These are phyloP conservation scores for Paramuricea clavata DNA, from an alignment of 92 coral and sea anemone species.

Conservation along the genomic window DNA sequence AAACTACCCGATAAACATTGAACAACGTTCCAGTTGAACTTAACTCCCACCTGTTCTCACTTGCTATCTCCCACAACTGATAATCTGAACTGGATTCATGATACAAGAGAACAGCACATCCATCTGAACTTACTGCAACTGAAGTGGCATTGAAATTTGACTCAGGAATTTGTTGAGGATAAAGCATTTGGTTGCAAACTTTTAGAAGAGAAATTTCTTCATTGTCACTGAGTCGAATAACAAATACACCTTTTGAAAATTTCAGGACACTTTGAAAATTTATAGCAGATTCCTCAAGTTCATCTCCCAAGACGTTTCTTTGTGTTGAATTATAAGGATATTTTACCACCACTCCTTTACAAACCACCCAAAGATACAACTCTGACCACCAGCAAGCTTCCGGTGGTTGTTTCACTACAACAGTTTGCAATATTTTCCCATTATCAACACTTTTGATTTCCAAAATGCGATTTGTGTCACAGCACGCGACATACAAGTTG, in stretches of 20 bases:
- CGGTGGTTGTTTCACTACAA: background rate
- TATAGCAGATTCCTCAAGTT: background rate
- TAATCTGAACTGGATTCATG: background rate
- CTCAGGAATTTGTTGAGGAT: background rate
- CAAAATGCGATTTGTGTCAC: too few relatives aligned
- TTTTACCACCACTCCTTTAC: background rate
- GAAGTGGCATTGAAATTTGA: too few relatives aligned
- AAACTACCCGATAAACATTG: background rate
- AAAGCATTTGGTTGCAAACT: background rate
- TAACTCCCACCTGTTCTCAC: background rate
- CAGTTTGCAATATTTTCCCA: background rate
- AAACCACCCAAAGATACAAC: background rate
- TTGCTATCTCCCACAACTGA: background rate
- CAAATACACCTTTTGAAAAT: background rate
- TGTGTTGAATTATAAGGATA: too few relatives aligned
- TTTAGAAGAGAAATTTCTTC: background rate
- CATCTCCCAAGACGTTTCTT: background rate
- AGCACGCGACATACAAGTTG: background rate
- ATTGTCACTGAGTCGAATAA: background rate
- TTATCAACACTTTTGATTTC: background rate
- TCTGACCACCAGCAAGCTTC: background rate
- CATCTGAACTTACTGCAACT: background rate
- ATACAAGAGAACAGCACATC: background rate
- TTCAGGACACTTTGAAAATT: background rate
- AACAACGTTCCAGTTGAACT: background rate